A percentile compares a stretch with the other conserved stretches of the same genome.
Evolutionary conservation across 2,113 vertebrate genomes (phyloP).

Genomic region (Strix aluco): DNA sequence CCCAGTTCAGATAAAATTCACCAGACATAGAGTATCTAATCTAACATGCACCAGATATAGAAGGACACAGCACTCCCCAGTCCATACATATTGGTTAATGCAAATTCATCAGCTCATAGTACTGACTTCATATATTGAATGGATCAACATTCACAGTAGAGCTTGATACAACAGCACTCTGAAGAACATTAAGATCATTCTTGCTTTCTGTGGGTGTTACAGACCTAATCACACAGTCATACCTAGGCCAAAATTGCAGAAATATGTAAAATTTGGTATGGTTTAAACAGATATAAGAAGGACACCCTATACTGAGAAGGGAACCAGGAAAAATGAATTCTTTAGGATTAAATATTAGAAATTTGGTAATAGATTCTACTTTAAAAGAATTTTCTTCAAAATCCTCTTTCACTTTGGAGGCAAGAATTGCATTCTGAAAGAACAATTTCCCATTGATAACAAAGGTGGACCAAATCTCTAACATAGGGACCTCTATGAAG

Average conservation of each 20-base stretch:
- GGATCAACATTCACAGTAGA: not conserved
- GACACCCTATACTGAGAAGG: not conserved
- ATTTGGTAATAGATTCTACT: not conserved
- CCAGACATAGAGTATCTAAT: not conserved
- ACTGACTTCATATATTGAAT: not conserved
- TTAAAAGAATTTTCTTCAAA: not conserved
- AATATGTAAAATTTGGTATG: not conserved
- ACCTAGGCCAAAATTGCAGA: not conserved
- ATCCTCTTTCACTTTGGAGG: not conserved
- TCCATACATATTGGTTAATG: not conserved
- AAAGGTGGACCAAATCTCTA: not conserved
- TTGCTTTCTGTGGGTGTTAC: not conserved
- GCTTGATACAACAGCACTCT: not conserved
- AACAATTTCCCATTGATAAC: not conserved
- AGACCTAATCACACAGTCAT: not conserved
- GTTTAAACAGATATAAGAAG: not conserved
- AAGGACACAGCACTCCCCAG: not conserved
- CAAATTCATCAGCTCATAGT: not conserved
- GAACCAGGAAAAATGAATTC: not conserved
- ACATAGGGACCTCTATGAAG: not conserved
- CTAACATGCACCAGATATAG: constrained; percentile 4
- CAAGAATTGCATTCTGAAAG: not conserved
- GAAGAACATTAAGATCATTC: not conserved
- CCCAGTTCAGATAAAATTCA: not conserved
- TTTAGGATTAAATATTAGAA: not conserved